Base-by-base conservation (phyloP, 1,140 invertebrate species). In the Nylanderia fulva region DNA sequence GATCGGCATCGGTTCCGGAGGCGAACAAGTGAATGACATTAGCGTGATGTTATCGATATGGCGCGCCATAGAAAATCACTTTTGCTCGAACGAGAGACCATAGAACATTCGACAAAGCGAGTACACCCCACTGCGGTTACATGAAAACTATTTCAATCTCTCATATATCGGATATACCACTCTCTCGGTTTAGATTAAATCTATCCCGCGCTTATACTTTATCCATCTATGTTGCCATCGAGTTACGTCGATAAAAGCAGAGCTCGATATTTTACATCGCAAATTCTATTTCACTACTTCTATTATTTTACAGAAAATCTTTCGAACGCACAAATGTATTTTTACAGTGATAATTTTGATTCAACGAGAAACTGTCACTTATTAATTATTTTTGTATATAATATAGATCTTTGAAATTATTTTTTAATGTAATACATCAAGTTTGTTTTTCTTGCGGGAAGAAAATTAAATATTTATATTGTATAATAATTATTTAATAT, bases 11-110 rank as follows among this genome's bases (percentile, higher is more conserved):
- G 71, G 0, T 21, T 60, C 80, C 8, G 66, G 69, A 72, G 88
- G 69, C 75, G 86, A 93, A 94, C 93, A 94, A 92, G 93, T 89
- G 92, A 94, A 94, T 83, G 74, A 88, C 93, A 93, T 94, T 94
- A 94, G 86, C 77, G 72, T 71, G 88, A 91, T 93, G 85, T 88
- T 93, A 93, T 93, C 91, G 86, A 83, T 84, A 87, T 71, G 13
- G 75, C 58, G 85, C 56, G 77, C 91, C 64, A 92, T 91, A 91
- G 92, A 93, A 92, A 94, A 93, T 93, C 92, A 91, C 91, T 93
- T 92, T 91, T 86, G 87, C 85, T 90, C 58, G 85, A 61, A 85
- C 29, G 56, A 88, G 52, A 71, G 64, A 71, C 27, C 60, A 61
- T 79, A n/a, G n/a, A n/a, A 56, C 64, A 36, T 58, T 82, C 27